Conservation (phyloP, 1,140 invertebrate genomes). For the Hylyphantes graminicola region DNA sequence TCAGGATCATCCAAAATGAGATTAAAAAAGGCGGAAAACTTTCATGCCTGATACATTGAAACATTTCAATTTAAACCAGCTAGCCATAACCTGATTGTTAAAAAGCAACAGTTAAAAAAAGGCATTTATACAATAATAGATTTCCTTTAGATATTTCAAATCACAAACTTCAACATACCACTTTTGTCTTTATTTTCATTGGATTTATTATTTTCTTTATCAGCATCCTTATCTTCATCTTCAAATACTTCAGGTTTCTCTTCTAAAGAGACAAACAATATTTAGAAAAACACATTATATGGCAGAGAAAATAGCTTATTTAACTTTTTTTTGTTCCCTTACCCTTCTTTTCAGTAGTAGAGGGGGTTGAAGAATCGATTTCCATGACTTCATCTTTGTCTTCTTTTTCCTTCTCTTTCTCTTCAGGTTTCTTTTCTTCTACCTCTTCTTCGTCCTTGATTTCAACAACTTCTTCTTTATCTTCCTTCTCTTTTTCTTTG, state of each 20-base stretch:
- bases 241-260: constrained; percentile 62
- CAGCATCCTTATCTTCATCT: constrained; percentile 64
- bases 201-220: constrained; percentile 65
- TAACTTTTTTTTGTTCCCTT: not conserved
- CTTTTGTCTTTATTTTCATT: constrained; percentile 56
- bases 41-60: not conserved
- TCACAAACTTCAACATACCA: constrained; percentile 8
- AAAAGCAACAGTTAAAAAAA: not conserved
- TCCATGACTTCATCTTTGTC: constrained; percentile 56
- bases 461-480: constrained; percentile 62
- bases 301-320: not conserved
- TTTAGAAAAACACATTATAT: not conserved
- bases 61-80: not conserved
- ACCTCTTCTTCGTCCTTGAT: constrained; percentile 65
- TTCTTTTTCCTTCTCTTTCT: constrained; percentile 63
- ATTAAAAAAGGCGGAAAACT: too few relatives aligned
- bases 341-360: constrained; percentile 53
- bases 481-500: constrained; percentile 62
- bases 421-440: constrained; percentile 63
- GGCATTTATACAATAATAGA: not conserved
- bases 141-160: not conserved
- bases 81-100: not conserved
- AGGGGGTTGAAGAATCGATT: constrained; percentile 34
- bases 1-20: too few relatives aligned
- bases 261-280: constrained; percentile 17